Evolutionary conservation across 2,888 invertebrate species (phyloP).

Genomic region (Leucophenga montana): DNA sequence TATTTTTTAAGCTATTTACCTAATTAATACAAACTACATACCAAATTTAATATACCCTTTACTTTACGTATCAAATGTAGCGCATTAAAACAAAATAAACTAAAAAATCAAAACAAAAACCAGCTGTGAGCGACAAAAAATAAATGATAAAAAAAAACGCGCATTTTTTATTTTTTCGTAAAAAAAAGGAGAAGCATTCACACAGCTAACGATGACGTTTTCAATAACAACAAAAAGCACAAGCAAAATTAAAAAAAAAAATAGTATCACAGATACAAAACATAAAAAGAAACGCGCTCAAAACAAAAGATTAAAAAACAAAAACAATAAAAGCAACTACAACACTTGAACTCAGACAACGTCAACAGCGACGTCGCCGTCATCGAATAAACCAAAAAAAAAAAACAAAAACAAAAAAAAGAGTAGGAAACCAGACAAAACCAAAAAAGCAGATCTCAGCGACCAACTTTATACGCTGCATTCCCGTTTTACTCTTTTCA

Average conservation of each 20-base stretch:
- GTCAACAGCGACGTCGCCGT: neutral
- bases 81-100: neutral
- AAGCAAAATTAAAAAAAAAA: neutral
- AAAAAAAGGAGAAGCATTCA: constrained; percentile 6
- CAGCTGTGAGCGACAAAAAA: neutral
- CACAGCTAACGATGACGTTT: constrained; percentile 7
- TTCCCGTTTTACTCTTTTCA: constrained; percentile 6
- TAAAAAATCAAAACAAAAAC: neutral
- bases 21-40: no score
- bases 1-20: no score
- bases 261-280: constrained; percentile 16
- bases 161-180: constrained; percentile 31
- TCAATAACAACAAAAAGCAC: neutral
- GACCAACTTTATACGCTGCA: constrained; percentile 6
- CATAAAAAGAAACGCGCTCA: constrained; percentile 3
- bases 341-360: constrained; percentile 18
- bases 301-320: constrained; percentile 15
- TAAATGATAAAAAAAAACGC: constrained; percentile 25
- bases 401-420: no score
- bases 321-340: neutral
- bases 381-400: constrained; percentile 6
- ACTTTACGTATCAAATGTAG: no score
- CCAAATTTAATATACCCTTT: no score
- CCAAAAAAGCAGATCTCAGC: neutral
- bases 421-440: constrained; percentile 19